Evolutionary conservation across 2,888 invertebrate species (phyloP), one percentile per base, ranked within the genome.

Genomic region (Epinotia brunnichana): DNA sequence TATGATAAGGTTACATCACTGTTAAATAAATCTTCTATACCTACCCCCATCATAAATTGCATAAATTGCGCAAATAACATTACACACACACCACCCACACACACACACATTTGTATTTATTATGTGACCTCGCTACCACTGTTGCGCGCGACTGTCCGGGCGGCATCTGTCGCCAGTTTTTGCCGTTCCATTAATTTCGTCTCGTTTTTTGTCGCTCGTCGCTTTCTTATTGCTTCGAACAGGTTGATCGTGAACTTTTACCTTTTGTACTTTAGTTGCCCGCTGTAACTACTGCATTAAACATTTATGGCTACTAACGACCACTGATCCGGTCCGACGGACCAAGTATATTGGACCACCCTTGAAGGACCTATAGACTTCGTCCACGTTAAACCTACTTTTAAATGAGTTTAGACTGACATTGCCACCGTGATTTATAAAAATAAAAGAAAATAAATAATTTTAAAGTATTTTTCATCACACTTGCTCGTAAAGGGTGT

Each of bases 141-240:
- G 39, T 4, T 76, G 79, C 56, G 10, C 59, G 0, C 75, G 79
- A 75, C 74, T 79, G 85, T 89, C 85, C 86, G 35, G 88, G 88
- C 87, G 85, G 87, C 90, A 90, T 90, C 91, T 91, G 91, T 86
- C 85, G 84, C 79, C 75, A 62, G 75, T 83, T 85, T 89, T 84
- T 87, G 75, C 74, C 74, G 82, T 82, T 81, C 82, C 83, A 85
- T 88, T 84, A 84, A 88, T 88, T 90, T 83, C 79, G 82, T 83
- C 81, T 79, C 70, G 75, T 80, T 81, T 87, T 87, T 86, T 88
- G 53, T 72, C 68, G 76, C 77, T 78, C 83, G 83, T 83, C 77
- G 82, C 79, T 79, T 76, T 74, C 74, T 78, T 76, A 67, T 76
- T 74, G 76, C 69, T 63, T 74, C 41, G 69, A 69, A 74, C 73